Conservation (phyloP, 2,797 vertebrate species). For the Phrynocephalus forsythii region DNA sequence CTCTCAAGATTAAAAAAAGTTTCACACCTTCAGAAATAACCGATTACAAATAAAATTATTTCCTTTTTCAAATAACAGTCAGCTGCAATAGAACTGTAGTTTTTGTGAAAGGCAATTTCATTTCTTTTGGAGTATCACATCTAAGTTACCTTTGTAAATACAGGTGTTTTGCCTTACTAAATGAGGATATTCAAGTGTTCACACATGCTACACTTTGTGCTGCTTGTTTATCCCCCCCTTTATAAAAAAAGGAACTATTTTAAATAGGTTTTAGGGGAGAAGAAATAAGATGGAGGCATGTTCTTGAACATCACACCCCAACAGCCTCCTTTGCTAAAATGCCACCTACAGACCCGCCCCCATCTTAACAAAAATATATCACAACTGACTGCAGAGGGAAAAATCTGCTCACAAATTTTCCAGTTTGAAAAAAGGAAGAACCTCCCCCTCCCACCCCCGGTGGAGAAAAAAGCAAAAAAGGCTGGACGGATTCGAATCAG, state of each 20-base stretch:
- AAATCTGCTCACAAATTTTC: too few species aligned
- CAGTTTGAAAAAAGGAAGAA: too few species aligned
- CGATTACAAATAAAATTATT: neutral
- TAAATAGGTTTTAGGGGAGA: neutral
- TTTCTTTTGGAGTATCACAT: neutral
- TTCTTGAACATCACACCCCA: too few species aligned
- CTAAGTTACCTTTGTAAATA: neutral
- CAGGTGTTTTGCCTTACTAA: neutral
- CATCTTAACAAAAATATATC: too few species aligned
- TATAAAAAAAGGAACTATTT: neutral
- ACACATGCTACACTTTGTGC: neutral
- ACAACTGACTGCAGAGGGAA: too few species aligned
- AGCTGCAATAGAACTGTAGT: neutral
- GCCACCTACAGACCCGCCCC: too few species aligned
- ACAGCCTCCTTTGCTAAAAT: too few species aligned
- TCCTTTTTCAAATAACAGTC: neutral
- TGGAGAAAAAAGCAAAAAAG: too few species aligned
- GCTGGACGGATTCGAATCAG: too few species aligned
- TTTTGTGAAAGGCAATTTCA: neutral
- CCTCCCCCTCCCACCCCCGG: too few species aligned
- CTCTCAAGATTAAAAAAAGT: neutral
- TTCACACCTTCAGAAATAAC: neutral
- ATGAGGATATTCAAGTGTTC: neutral
- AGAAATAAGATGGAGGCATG: neutral
- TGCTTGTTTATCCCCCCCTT: neutral